These are phyloP conservation scores for Raillietiella orientalis DNA, from an alignment of 2,888 invertebrate species.

Conservation along the genomic window DNA sequence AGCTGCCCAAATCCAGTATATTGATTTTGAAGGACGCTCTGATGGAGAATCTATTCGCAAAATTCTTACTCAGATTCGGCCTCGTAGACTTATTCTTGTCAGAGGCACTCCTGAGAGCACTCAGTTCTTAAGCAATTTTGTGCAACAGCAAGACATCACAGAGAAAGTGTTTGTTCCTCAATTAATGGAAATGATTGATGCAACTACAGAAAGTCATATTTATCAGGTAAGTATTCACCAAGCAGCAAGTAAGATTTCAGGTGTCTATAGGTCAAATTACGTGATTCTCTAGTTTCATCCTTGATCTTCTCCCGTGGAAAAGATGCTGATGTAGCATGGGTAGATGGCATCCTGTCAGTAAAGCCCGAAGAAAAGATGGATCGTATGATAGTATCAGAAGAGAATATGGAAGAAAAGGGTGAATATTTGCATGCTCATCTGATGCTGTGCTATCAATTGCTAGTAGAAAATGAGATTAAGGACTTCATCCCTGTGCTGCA, in stretches of 20 bases:
- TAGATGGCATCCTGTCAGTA: conserved; percentile 35
- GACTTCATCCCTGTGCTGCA: conserved; percentile 9
- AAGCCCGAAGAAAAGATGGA: conserved; percentile 8
- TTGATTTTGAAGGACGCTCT: conserved; percentile 72
- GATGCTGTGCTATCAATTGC: no score
- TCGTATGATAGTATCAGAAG: conserved; percentile 2
- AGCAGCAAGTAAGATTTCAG: conserved; percentile 2
- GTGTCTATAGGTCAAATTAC: conserved; percentile 36
- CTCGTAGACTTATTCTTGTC: conserved; percentile 42
- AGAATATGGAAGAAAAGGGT: no score
- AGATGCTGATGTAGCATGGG: conserved; percentile 85
- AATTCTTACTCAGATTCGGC: conserved; percentile 30
- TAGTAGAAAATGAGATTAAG: conserved; percentile 4
- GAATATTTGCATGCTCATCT: no score
- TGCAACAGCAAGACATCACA: background rate
- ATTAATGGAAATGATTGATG: conserved; percentile 44
- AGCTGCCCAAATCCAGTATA: conserved; percentile 59
- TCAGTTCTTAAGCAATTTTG: background rate
- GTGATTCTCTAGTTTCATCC: conserved; percentile 61
- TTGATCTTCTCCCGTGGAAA: conserved; percentile 49
- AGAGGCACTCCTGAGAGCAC: conserved; percentile 32
- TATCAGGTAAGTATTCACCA: conserved; percentile 39
- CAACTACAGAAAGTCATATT: conserved; percentile 88
- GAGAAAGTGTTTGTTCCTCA: conserved; percentile 1
- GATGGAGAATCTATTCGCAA: conserved; percentile 28